Evolutionary conservation across 35 echinoderm and acorn worm species (phyloP).

Genomic region (Heliocidaris tuberculata): DNA sequence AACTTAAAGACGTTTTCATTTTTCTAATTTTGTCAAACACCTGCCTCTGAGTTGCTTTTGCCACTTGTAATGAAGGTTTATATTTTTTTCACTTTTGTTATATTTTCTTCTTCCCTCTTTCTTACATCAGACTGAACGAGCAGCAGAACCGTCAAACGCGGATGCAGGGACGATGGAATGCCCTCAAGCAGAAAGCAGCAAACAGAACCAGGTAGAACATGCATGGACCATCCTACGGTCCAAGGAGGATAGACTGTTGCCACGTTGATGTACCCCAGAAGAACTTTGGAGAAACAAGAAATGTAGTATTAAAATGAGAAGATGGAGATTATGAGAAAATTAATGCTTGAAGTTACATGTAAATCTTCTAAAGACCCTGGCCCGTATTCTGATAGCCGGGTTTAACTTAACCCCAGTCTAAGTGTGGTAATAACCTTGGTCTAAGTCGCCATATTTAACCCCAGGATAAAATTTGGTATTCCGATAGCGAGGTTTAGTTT

Average conservation of each 20-base stretch:
- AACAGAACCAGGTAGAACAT: conserved; percentile 13
- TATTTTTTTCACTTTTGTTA: not conserved
- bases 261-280: not conserved
- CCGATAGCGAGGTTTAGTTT: no score
- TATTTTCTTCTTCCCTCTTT: not conserved
- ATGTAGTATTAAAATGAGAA: not conserved
- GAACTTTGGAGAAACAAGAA: not conserved
- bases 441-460: no score
- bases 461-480: no score
- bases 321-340: not conserved
- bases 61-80: not conserved
- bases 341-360: not conserved
- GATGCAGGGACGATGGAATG: conserved; percentile 58
- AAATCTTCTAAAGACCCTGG: no score
- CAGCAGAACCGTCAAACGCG: conserved; percentile 53
- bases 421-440: no score
- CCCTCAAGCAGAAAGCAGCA: conserved; percentile 45
- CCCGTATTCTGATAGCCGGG: no score
- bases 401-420: no score
- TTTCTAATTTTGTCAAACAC: not conserved
- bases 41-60: not conserved
- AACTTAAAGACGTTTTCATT: not conserved
- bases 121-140: conserved; percentile 51
- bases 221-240: not conserved
- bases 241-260: not conserved